Conservation (phyloP, 1,140 invertebrate species). For the Papilio machaon region DNA sequence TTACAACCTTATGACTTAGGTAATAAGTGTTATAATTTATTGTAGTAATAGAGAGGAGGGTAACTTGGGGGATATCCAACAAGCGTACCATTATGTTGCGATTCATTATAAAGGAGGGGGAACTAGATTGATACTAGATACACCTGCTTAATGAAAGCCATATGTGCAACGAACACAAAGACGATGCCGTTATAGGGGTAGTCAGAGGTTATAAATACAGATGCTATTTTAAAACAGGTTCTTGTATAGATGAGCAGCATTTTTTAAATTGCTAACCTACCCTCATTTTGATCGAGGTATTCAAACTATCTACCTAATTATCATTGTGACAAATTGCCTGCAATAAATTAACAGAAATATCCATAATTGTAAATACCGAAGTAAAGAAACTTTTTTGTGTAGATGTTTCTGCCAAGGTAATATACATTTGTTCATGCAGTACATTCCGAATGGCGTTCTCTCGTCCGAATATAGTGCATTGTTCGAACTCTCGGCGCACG, state of each 20-base stretch:
- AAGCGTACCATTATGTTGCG: constrained; percentile 49
- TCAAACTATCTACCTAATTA: constrained; percentile 8
- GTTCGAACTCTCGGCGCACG: constrained; percentile 26
- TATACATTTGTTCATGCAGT: not conserved
- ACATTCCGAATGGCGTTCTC: constrained; percentile 12
- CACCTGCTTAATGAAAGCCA: constrained; percentile 41
- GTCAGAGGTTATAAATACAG: not conserved
- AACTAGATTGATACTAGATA: constrained; percentile 34
- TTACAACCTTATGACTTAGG: constrained; percentile 42
- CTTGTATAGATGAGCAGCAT: not conserved
- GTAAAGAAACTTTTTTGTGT: not conserved
- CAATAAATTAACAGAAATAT: constrained; percentile 15
- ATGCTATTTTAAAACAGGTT: not conserved
- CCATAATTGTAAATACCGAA: not conserved
- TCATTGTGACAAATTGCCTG: constrained; percentile 25
- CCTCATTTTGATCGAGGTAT: constrained; percentile 5
- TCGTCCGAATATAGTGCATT: constrained; percentile 31
- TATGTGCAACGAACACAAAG: not conserved
- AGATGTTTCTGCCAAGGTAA: not conserved
- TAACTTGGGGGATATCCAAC: constrained; percentile 26
- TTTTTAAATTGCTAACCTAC: not conserved
- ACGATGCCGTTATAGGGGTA: not conserved
- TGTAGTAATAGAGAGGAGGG: constrained; percentile 1
- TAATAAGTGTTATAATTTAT: constrained; percentile 40
- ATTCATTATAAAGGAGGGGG: constrained; percentile 39